Evolutionary conservation across 2,113 vertebrate species (phyloP).

Genomic region (Sylvicapra grimmia): DNA sequence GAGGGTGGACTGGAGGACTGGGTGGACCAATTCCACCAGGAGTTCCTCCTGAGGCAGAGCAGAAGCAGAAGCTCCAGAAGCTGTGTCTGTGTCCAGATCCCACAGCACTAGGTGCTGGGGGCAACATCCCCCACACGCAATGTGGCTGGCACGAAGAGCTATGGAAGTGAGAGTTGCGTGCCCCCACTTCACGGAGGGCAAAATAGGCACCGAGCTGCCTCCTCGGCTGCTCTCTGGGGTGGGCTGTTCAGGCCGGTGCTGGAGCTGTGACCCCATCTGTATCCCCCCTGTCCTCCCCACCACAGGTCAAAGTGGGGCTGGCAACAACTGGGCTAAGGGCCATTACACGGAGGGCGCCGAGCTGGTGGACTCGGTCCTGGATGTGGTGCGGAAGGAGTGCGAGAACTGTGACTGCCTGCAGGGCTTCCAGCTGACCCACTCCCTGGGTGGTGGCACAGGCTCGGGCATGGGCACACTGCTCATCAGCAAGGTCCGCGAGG

Average conservation of each 20-base stretch:
- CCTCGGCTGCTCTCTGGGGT: not conserved
- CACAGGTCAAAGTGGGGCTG: slow-evolving; percentile 87
- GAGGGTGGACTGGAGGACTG: not conserved
- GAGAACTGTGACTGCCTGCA: slow-evolving; percentile 91
- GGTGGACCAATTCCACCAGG: not conserved
- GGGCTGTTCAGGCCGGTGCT: rapidly evolving
- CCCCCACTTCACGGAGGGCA: not conserved
- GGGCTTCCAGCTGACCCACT: slow-evolving; percentile 90
- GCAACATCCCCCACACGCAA: not conserved
- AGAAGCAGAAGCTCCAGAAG: not conserved
- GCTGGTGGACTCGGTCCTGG: slow-evolving; percentile 88
- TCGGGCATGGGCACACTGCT: slow-evolving; percentile 89
- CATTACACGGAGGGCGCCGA: slow-evolving; percentile 90
- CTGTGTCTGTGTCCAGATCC: not conserved
- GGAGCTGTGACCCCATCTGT: not conserved
- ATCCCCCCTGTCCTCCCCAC: not conserved
- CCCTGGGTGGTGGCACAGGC: slow-evolving; percentile 84
- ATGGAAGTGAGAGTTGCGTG: rapidly evolving
- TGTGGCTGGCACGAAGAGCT: not conserved
- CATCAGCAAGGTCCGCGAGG: slow-evolving; percentile 87
- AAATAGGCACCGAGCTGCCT: not conserved
- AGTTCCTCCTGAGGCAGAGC: not conserved
- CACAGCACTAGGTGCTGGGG: not conserved
- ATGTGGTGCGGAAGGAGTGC: slow-evolving; percentile 87
- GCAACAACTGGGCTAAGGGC: slow-evolving; percentile 92